phyloP scores from a whole-genome alignment of 2,113 vertebrate species.

The Trematocara unimaculatum region DNA sequence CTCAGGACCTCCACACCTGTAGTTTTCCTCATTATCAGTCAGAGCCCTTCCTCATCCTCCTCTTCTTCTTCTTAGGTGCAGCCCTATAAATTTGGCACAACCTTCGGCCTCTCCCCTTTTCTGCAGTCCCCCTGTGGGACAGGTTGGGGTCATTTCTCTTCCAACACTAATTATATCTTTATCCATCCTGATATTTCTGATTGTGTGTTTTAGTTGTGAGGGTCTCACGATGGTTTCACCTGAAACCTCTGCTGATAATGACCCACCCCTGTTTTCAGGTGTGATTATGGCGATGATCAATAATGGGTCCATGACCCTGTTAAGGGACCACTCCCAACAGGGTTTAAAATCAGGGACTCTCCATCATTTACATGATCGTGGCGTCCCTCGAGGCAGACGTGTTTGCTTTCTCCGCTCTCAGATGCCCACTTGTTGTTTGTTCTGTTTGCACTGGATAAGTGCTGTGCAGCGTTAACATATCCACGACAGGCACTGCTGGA shows the following conservation, averaged over 20 bases:
- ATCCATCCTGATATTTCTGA: background rate
- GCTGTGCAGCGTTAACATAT: background rate
- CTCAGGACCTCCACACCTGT: background rate
- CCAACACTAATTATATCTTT: background rate
- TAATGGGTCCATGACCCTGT: background rate
- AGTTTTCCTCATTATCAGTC: background rate
- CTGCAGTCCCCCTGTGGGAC: background rate
- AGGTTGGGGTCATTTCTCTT: background rate
- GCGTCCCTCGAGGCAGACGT: background rate
- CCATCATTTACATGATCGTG: background rate
- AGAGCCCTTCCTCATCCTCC: background rate
- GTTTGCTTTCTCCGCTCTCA: background rate
- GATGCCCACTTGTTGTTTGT: background rate
- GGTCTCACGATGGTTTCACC: background rate
- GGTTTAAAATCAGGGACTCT: background rate
- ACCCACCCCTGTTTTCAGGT: background rate
- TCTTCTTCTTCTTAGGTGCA: background rate
- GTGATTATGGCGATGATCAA: background rate
- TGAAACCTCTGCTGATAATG: background rate
- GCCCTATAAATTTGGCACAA: background rate
- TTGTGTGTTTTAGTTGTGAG: background rate
- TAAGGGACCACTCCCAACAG: background rate
- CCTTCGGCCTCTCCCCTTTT: background rate
- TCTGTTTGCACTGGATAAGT: background rate
- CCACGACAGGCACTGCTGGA: background rate